Evolutionary conservation across 1,140 invertebrate genomes (phyloP).

Genomic region (Ips typographus): DNA sequence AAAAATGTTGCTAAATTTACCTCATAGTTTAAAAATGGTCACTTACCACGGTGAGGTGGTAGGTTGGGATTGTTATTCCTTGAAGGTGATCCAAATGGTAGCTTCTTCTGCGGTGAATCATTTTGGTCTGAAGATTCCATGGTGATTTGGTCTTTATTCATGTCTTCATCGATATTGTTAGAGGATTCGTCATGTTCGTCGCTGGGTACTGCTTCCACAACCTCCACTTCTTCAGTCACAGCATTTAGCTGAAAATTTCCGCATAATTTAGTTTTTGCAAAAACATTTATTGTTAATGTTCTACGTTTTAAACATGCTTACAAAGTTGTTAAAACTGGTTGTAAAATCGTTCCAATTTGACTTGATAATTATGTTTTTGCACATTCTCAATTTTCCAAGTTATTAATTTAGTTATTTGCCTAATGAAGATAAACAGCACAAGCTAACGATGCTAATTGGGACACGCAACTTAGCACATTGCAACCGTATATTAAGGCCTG

Average conservation of each 20-base stretch:
- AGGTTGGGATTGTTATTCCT: slow-evolving; percentile 44
- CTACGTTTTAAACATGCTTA: too few relatives aligned
- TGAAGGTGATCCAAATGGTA: slow-evolving; percentile 57
- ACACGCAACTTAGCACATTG: not conserved
- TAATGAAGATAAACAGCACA: slow-evolving; percentile 1
- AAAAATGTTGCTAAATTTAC: slow-evolving; percentile 6
- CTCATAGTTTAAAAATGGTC: not conserved
- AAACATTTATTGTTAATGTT: too few relatives aligned
- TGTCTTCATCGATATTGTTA: slow-evolving; percentile 49
- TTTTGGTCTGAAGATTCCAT: slow-evolving; percentile 64
- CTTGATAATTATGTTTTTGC: too few relatives aligned
- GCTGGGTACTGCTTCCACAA: slow-evolving; percentile 61
- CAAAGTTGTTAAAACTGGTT: too few relatives aligned
- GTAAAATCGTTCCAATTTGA: not conserved
- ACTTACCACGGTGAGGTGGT: slow-evolving; percentile 19
- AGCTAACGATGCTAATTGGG: not conserved
- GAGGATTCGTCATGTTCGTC: slow-evolving; percentile 57
- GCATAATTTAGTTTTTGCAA: too few relatives aligned
- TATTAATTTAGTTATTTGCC: not conserved
- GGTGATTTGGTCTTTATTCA: slow-evolving; percentile 64
- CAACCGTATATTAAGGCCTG: not conserved
- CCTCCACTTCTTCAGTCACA: slow-evolving; percentile 64
- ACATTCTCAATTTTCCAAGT: too few relatives aligned
- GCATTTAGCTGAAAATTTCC: slow-evolving; percentile 51
- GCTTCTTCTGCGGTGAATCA: slow-evolving; percentile 55